These are phyloP conservation scores for Asarcornis scutulata DNA, from an alignment of 2,113 vertebrate genomes.

Conservation along the genomic window DNA sequence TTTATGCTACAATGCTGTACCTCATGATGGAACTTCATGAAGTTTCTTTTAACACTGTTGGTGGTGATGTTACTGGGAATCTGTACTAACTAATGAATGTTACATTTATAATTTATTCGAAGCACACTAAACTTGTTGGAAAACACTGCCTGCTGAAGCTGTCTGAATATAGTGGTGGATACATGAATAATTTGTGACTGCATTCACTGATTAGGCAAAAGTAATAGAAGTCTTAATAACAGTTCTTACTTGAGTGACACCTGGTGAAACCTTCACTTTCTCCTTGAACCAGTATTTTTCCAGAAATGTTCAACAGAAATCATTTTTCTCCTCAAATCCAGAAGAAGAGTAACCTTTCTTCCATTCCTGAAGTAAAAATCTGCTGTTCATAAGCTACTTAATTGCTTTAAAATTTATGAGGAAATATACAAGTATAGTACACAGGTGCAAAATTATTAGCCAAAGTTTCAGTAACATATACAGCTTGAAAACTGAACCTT, in stretches of 20 bases:
- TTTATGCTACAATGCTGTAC: not conserved
- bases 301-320: not conserved
- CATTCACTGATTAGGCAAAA: slow-evolving; percentile 4
- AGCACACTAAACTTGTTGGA: not conserved
- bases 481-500: not conserved
- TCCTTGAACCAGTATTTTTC: not conserved
- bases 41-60: slow-evolving; percentile 12
- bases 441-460: slow-evolving; percentile 20
- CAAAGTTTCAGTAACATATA: not conserved
- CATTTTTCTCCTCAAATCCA: not conserved
- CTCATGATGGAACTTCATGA: not conserved
- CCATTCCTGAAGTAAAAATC: not conserved
- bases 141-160: not conserved
- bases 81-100: not conserved
- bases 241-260: not conserved
- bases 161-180: not conserved
- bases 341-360: not conserved
- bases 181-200: slow-evolving; percentile 24
- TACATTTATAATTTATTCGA: slow-evolving; percentile 42
- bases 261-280: not conserved
- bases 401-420: slow-evolving; percentile 33
- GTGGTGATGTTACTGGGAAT: not conserved
- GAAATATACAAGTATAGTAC: not conserved
- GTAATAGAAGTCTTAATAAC: not conserved
- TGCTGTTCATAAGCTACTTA: slow-evolving; percentile 24